Percentiles rank a stretch among this genome's conserved stretches.
Conservation (phyloP, 2,113 vertebrate genomes). For the Columba livia region DNA sequence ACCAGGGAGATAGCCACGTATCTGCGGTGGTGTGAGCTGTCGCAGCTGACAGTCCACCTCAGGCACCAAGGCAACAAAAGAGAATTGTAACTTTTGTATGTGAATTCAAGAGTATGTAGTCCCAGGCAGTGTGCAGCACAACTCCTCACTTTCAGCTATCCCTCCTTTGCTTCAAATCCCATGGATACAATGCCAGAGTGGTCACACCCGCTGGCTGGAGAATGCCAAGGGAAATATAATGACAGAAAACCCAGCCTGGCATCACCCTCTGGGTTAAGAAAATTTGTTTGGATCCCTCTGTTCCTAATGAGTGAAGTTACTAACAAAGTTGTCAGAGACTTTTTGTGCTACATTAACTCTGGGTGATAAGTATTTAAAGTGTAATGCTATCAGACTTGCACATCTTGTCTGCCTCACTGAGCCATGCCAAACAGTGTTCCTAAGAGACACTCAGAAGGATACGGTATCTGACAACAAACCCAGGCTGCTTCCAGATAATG, state of each 20-base stretch:
- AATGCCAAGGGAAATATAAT: neutral
- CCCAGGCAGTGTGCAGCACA: neutral
- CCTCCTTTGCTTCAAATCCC: neutral
- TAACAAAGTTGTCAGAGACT: constrained; percentile 34
- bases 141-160: neutral
- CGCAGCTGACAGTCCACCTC: neutral
- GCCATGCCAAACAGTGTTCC: neutral
- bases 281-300: neutral
- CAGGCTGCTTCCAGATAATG: neutral
- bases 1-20: neutral
- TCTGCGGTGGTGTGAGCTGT: neutral
- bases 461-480: constrained; percentile 24
- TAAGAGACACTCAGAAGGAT: neutral
- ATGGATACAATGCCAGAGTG: neutral
- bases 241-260: neutral
- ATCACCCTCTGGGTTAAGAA: neutral
- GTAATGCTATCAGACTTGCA: neutral
- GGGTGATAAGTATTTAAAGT: constrained; percentile 32
- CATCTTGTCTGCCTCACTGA: constrained; percentile 16
- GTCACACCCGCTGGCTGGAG: neutral
- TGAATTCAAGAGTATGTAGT: neutral
- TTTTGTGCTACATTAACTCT: neutral
- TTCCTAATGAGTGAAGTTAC: constrained; percentile 8
- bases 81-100: neutral
- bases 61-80: neutral